Percentiles rank a stretch among this genome's conserved stretches.
Conservation (phyloP, 2,113 vertebrate genomes). For the Pelobates fuscus region DNA sequence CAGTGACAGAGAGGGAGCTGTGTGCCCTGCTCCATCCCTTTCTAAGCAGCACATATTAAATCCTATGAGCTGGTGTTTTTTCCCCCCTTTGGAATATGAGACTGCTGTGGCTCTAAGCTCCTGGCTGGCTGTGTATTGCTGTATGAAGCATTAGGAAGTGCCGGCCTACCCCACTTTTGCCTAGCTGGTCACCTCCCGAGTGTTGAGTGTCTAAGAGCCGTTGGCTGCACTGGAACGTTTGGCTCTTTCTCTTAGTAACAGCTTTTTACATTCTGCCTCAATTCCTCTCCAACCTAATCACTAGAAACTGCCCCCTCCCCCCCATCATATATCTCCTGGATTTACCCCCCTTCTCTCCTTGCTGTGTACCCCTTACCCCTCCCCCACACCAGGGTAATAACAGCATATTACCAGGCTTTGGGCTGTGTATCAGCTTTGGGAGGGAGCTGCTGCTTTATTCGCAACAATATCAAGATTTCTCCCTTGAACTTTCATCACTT, state of each 20-base stretch:
- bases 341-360: slow-evolving; percentile 35
- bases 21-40: neutral
- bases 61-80: neutral
- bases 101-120: slow-evolving; percentile 24
- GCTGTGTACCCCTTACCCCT: slow-evolving; percentile 50
- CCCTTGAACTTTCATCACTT: too few species aligned
- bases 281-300: slow-evolving; percentile 74
- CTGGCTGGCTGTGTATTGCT: slow-evolving; percentile 32
- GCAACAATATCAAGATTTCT: slow-evolving; percentile 25
- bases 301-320: slow-evolving; percentile 57
- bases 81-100: slow-evolving; percentile 2
- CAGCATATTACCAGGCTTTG: slow-evolving; percentile 21
- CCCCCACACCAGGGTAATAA: slow-evolving; percentile 57
- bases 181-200: slow-evolving; percentile 79
- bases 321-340: slow-evolving; percentile 29
- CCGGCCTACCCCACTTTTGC: slow-evolving; percentile 83
- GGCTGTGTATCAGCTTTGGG: slow-evolving; percentile 20
- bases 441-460: slow-evolving; percentile 29
- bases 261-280: slow-evolving; percentile 80
- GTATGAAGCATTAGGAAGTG: slow-evolving; percentile 40
- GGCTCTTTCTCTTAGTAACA: slow-evolving; percentile 90
- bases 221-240: slow-evolving; percentile 90
- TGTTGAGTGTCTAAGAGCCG: slow-evolving; percentile 87
- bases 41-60: neutral
- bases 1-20: slow-evolving; percentile 16